Conservation (phyloP, 2,113 vertebrate species). For the Rhombomys opimus region DNA sequence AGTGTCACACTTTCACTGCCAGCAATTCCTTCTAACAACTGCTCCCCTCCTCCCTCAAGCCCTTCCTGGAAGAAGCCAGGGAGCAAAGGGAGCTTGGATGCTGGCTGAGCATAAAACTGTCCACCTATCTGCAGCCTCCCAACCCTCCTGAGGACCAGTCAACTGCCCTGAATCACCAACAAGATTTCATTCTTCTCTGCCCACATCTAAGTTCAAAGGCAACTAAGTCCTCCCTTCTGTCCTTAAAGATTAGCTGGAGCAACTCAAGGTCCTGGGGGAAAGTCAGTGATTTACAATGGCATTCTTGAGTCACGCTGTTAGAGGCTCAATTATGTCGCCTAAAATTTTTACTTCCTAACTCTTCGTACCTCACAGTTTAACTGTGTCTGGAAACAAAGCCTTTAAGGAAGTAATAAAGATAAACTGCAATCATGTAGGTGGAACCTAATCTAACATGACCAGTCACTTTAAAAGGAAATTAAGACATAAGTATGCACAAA, state of each 20-base stretch:
- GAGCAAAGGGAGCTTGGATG: neutral
- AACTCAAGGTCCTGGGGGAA: neutral
- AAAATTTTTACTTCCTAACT: neutral
- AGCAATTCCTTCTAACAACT: slow-evolving; percentile 55
- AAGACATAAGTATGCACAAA: neutral
- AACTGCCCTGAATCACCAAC: neutral
- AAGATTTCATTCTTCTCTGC: neutral
- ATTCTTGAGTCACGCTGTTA: neutral
- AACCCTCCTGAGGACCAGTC: neutral
- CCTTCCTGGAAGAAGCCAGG: slow-evolving; percentile 31
- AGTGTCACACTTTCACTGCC: neutral
- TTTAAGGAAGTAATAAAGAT: neutral
- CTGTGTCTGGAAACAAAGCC: neutral
- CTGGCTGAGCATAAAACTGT: neutral
- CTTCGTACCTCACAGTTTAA: neutral
- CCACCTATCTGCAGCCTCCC: neutral
- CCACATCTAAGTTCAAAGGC: neutral
- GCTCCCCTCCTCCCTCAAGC: neutral
- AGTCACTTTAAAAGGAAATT: neutral
- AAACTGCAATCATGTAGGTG: neutral
- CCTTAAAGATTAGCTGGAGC: neutral
- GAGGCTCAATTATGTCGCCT: neutral
- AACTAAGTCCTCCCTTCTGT: neutral
- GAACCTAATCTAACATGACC: neutral
- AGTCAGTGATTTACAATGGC: neutral